These are phyloP conservation scores for Nephotettix cincticeps DNA, from an alignment of 1,140 invertebrate genomes.

Conservation along the genomic window DNA sequence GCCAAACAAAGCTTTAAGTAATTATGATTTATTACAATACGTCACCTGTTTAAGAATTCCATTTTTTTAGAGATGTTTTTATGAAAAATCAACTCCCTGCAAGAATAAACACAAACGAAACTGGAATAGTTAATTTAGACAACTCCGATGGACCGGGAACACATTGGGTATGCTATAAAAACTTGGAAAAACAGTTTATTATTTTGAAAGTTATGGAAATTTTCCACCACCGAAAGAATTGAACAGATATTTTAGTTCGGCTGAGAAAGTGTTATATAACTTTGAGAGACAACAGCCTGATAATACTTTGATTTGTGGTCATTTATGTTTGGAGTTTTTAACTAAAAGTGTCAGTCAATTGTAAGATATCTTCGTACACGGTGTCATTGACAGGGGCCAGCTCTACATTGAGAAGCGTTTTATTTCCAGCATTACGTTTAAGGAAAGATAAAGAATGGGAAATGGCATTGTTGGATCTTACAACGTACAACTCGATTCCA, in stretches of 20 bases:
- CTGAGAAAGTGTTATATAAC: neutral
- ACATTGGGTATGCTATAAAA: slow-evolving; percentile 46
- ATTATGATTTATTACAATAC: slow-evolving; percentile 5
- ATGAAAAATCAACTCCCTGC: slow-evolving; percentile 29
- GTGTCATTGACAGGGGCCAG: neutral
- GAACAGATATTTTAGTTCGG: neutral
- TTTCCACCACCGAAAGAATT: slow-evolving; percentile 7
- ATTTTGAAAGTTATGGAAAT: slow-evolving; percentile 24
- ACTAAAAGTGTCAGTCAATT: neutral
- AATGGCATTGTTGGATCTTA: neutral
- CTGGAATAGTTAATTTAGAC: slow-evolving; percentile 43
- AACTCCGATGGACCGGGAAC: slow-evolving; percentile 36
- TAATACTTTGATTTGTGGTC: slow-evolving; percentile 20
- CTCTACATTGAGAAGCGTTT: neutral
- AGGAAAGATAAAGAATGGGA: neutral
- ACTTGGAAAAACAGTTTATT: slow-evolving; percentile 14
- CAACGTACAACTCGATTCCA: slow-evolving; percentile 18
- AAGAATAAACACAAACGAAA: slow-evolving; percentile 38
- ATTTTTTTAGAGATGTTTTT: slow-evolving; percentile 32
- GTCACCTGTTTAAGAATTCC: slow-evolving; percentile 33
- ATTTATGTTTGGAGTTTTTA: slow-evolving; percentile 16
- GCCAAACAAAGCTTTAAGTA: slow-evolving; percentile 19
- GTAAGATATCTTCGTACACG: neutral
- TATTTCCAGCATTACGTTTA: neutral
- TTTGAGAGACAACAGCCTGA: slow-evolving; percentile 2